Evolutionary conservation across 1,140 invertebrate genomes (phyloP).

Genomic region (Saccostrea glomerata): DNA sequence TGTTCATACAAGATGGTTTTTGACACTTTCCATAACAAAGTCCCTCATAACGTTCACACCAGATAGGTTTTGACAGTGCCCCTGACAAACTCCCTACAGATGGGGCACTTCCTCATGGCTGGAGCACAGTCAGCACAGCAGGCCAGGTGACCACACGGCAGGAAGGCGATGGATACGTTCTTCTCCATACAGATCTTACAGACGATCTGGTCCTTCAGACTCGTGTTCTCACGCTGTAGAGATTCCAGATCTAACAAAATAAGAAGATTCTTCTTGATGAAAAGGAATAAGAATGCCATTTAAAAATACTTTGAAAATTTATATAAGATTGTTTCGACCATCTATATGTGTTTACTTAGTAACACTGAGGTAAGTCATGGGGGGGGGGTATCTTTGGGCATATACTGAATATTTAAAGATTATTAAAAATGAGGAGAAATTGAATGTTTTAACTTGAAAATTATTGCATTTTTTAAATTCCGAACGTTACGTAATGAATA

Average conservation of each 20-base stretch:
- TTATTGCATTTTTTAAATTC: too few species aligned
- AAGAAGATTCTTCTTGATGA: neutral
- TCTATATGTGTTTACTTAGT: too few species aligned
- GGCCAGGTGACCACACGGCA: slow-evolving; percentile 93
- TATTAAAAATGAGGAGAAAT: too few species aligned
- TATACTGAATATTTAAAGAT: too few species aligned
- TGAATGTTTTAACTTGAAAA: too few species aligned
- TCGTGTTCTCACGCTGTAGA: slow-evolving; percentile 65
- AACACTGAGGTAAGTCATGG: too few species aligned
- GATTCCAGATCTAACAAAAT: slow-evolving; percentile 34
- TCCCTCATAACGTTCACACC: slow-evolving; percentile 76
- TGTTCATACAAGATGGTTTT: slow-evolving; percentile 62
- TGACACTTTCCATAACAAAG: slow-evolving; percentile 70
- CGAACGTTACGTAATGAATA: too few species aligned
- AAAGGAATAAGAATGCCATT: neutral
- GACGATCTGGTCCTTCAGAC: slow-evolving; percentile 88
- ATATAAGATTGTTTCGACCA: too few species aligned
- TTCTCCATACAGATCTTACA: slow-evolving; percentile 96
- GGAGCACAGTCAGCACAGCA: slow-evolving; percentile 91
- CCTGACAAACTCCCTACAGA: slow-evolving; percentile 84
- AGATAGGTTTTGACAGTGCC: slow-evolving; percentile 72
- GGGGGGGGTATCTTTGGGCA: too few species aligned
- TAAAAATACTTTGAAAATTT: too few species aligned
- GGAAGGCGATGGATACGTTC: slow-evolving; percentile 91
- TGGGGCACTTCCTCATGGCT: slow-evolving; percentile 87